Evolutionary conservation across 1,140 invertebrate species (phyloP), one percentile per base, ranked within the genome.

Genomic region (Bilobella aurantiaca): DNA sequence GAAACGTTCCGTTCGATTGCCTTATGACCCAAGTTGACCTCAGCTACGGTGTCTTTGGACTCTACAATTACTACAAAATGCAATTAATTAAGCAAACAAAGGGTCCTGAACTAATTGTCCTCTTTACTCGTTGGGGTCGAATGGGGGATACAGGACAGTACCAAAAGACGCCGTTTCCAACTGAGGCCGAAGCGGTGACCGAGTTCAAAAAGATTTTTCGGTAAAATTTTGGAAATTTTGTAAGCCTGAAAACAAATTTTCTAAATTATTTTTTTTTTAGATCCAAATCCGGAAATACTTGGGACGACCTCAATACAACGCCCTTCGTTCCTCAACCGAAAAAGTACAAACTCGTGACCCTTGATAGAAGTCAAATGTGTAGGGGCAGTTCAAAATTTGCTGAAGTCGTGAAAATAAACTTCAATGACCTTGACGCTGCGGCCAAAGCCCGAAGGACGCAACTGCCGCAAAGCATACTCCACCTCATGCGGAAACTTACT

Each of bases 41-140:
- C 0, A 70, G 69, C 28, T 74, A 73, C 66, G 78, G 80, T 23
- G 56, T 69, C 3, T 79, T 74, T 70, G 80, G 81, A 65, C 75
- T 80, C 61, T 81, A 81, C 73, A 82, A 81, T 74, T 83, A 81
- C 73, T 83, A 82, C 66, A 80, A 80, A 68, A 79, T 83, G 76
- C 81, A 82, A 77, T 73, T 79, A 23, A 57, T 71, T 25, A 62
- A 66, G 28, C 67, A 82, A 57, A 16, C 32, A 58, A 76, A 76
- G 49, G 76, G 74, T 3, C 80, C 79, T 64, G 77, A 81, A 62
- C 66, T 81, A 25, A 80, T 76, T 68, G 69, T 82, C 28, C 68
- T 83, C 30, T 81, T 82, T 70, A 82, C 80, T 29, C 75, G 80
- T 30, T 82, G 81, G 81, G 82, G 82, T n/a, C 67, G 80, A 37